phyloP scores from a whole-genome alignment of 1,140 invertebrate genomes.

The Anastatus disparis region DNA sequence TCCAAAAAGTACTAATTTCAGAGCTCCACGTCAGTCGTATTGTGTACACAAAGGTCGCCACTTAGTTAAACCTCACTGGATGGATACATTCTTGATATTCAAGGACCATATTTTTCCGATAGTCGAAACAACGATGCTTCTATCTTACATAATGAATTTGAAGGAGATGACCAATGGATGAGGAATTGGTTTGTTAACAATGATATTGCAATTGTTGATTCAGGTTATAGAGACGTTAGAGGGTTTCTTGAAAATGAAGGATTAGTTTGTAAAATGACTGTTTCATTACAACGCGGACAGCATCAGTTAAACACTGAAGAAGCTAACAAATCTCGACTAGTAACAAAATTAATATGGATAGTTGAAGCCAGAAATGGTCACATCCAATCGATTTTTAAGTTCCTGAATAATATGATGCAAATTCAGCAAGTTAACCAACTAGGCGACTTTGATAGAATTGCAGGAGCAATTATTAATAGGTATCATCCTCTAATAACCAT shows the following conservation, averaged over 20 bases:
- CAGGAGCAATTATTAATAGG: constrained; percentile 29
- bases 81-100: constrained; percentile 40
- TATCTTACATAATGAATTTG: constrained; percentile 32
- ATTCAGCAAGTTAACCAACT: constrained; percentile 18
- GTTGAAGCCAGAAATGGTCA: constrained; percentile 44
- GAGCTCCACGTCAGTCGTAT: constrained; percentile 24
- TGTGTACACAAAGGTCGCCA: constrained; percentile 38
- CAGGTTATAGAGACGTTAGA: constrained; percentile 19
- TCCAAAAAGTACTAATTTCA: constrained; percentile 38
- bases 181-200: constrained; percentile 17
- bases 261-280: constrained; percentile 12
- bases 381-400: constrained; percentile 40
- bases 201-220: constrained; percentile 31
- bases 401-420: constrained; percentile 27
- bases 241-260: background rate
- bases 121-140: constrained; percentile 42
- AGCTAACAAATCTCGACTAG: constrained; percentile 31
- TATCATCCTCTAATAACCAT: background rate
- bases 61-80: constrained; percentile 39
- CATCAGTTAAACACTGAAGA: constrained; percentile 26
- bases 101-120: constrained; percentile 2
- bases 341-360: constrained; percentile 43
- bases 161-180: constrained; percentile 16
- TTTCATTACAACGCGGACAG: background rate
- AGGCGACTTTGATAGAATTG: constrained; percentile 24